Base-by-base conservation (phyloP, 1,140 invertebrate species). In the Chelonus insularis region DNA sequence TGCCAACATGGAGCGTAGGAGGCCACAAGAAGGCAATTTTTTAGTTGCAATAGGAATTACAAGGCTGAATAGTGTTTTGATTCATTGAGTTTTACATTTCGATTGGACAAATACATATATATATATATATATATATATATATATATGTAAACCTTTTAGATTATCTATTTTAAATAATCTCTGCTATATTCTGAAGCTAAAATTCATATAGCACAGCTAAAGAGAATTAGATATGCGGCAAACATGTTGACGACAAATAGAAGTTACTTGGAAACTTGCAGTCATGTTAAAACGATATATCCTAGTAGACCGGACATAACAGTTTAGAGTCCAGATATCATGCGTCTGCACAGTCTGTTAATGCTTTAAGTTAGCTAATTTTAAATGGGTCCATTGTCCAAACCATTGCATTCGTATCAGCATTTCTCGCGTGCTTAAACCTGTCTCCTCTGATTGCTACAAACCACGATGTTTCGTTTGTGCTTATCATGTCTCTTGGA, bases 301-400 rank as follows among this genome's bases (percentile, higher is more conserved):
- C 25, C 25, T 4, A 29, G 25, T 29, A 29, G 25, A 29, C 45
- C 57, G 65, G 67, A 64, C 56, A 57, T 70, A 75, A 71, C 60
- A 65, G 63, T 60, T 71, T 66, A 68, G 67, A 18, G 48, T 55
- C 41, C 59, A 66, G 72, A 72, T 72, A 70, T 67, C 67, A 57
- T 36, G 59, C 48, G 57, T 50, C 52, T 59, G 60, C 43, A 60
- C 29, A 47, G 43, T 29, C 58, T 62, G 65, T 65, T 69, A 66
- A 58, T 60, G 60, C 59, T 45, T 60, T 55, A 73, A 73, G 68
- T 64, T 73, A 23, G 64, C 70, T 74, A 72, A 73, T 74, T 73
- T 70, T 54, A 52, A 61, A 60, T 52, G 65, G 59, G 65, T 23
- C 57, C 51, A 63, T 45, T 55, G 52, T 16, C 37, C 45, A 39